A percentile compares a stretch with the other conserved stretches of the same genome.
These are phyloP conservation scores for Lasiommata megera DNA, from an alignment of 2,888 invertebrate genomes.

Conservation along the genomic window DNA sequence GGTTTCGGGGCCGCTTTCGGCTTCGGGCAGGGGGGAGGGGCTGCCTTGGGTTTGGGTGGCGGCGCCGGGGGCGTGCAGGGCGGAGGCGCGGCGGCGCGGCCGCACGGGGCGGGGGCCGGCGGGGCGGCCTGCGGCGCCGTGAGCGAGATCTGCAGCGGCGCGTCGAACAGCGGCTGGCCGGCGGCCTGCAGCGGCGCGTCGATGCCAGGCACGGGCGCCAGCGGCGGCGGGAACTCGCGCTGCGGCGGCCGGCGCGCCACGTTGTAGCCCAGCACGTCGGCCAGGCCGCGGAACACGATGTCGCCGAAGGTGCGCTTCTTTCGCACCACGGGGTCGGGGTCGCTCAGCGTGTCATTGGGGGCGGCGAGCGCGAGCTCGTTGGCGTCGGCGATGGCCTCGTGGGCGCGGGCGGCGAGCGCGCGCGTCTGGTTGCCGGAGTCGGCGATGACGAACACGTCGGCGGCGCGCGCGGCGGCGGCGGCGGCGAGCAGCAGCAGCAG, in stretches of 20 bases:
- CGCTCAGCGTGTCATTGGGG: conserved; percentile 44
- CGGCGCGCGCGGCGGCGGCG: conserved; percentile 34
- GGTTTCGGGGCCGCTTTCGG: conserved; percentile 44
- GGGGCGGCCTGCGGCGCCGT: conserved; percentile 14
- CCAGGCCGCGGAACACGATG: conserved; percentile 74
- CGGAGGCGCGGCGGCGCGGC: conserved; percentile 41
- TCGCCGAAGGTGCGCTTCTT: conserved; percentile 76
- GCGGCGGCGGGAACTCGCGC: conserved; percentile 65
- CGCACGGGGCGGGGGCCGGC: conserved; percentile 43
- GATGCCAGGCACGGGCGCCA: conserved; percentile 68
- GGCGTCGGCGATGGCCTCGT: conserved; percentile 37
- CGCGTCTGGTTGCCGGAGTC: conserved; percentile 34
- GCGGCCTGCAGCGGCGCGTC: conserved; percentile 63
- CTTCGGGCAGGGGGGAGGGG: conserved; percentile 36
- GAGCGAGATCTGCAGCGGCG: conserved; percentile 47
- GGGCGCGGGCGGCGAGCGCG: conserved; percentile 40
- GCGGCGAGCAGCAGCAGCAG: conserved; percentile 56
- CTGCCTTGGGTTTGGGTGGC: conserved; percentile 39
- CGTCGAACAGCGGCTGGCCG: conserved; percentile 56
- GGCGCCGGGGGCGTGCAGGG: conserved; percentile 42
- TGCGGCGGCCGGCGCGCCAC: conserved; percentile 63
- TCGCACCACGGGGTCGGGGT: conserved; percentile 63
- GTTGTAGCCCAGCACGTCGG: conserved; percentile 72
- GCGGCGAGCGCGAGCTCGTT: conserved; percentile 23
- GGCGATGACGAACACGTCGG: conserved; percentile 35